Evolutionary conservation across 1,140 invertebrate species (phyloP).

Genomic region (Apis florea): DNA sequence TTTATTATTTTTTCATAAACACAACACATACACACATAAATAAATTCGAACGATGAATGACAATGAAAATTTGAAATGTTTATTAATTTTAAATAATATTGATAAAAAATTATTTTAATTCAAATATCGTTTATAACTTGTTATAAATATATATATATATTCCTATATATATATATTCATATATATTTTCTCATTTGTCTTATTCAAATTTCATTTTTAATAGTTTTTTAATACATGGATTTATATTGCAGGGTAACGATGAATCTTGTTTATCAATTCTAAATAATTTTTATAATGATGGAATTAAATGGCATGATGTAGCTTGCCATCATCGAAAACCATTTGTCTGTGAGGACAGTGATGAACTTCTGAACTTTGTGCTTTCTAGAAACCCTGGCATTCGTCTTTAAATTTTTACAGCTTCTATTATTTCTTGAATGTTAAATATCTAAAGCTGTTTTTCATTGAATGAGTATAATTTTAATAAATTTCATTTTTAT

Average conservation of each 20-base stretch:
- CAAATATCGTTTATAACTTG: too few species aligned
- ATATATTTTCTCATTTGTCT: not conserved
- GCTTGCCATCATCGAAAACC: conserved; percentile 95
- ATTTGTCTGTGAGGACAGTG: conserved; percentile 95
- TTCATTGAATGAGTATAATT: not conserved
- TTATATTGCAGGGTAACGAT: conserved; percentile 87
- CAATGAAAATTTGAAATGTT: too few species aligned
- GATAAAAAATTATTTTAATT: too few species aligned
- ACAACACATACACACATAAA: too few species aligned
- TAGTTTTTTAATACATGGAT: not conserved
- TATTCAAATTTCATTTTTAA: not conserved
- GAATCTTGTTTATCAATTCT: conserved; percentile 94
- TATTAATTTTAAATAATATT: too few species aligned
- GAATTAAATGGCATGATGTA: conserved; percentile 95
- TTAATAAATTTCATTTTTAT: not conserved
- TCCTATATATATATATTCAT: too few species aligned
- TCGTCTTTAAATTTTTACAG: conserved; percentile 84
- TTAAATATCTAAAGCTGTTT: conserved; percentile 10
- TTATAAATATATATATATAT: not conserved
- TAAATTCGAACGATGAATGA: too few species aligned
- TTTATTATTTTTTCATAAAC: not conserved
- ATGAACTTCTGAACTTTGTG: conserved; percentile 94
- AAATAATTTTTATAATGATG: conserved; percentile 96
- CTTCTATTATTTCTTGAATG: conserved; percentile 17
- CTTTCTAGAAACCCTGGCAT: conserved; percentile 91